phyloP scores from a whole-genome alignment of 2,113 vertebrate genomes.

The Daphoenositta chrysoptera region DNA sequence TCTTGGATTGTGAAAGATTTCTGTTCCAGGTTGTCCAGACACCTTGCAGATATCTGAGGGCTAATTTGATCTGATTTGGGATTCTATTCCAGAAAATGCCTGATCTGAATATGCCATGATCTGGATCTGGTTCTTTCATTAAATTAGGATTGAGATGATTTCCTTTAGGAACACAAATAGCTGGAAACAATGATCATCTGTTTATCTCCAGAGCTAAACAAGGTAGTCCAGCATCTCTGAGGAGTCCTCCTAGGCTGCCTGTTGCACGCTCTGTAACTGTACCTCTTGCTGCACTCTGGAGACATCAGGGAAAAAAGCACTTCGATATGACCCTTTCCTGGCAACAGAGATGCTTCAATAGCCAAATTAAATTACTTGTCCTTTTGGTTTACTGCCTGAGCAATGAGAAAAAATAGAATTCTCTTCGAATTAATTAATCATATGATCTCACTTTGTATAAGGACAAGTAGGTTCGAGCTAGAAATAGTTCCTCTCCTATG shows the following conservation, averaged over 20 bases:
- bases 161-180: not conserved
- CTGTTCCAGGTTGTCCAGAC: not conserved
- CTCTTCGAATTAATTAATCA: not conserved
- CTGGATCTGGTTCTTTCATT: not conserved
- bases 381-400: not conserved
- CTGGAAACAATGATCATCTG: not conserved
- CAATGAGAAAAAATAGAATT: not conserved
- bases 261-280: not conserved
- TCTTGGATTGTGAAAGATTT: not conserved
- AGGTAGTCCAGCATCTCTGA: not conserved
- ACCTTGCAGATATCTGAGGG: not conserved
- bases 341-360: not conserved
- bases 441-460: not conserved
- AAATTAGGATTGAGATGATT: not conserved
- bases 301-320: not conserved
- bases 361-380: not conserved
- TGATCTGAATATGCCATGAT: not conserved
- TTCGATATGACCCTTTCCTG: not conserved
- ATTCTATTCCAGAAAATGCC: not conserved
- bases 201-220: not conserved
- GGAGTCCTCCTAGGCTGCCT: not conserved
- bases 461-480: not conserved
- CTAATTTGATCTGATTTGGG: not conserved
- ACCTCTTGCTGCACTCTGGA: not conserved
- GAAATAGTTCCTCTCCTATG: not conserved